Evolutionary conservation across 2,888 invertebrate species (phyloP), one percentile per base, ranked within the genome.

Genomic region (Abrostola tripartita): DNA sequence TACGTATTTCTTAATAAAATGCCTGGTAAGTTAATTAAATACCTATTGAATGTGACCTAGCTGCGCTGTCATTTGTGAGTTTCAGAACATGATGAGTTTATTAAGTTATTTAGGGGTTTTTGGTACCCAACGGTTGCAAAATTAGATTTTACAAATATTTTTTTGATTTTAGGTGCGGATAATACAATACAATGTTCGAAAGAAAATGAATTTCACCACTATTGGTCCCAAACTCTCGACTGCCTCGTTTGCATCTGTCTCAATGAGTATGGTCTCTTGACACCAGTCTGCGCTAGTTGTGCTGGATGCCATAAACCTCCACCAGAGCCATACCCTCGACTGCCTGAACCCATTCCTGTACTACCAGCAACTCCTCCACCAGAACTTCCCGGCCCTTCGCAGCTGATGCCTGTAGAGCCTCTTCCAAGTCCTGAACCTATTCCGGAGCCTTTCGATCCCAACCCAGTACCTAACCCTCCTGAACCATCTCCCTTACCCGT

Each of bases 211-310:
- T 68, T 92, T 24, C 83, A 90, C 68, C 85, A 87, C 53, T 65
- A 86, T 35, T 87, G 85, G 87, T 79, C 86, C 0, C 41, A 72
- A 0, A 65, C 60, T 2, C 69, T 78, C 11, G 74, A 87, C 2
- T 93, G 93, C 68, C 61, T 90, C 35, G 82, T 92, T 4, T 93
- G 93, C 74, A 84, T 87, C 0, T 93, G 93, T 62, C 68, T 88
- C 24, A 79, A 74, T n/a, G 76, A 84, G 0, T 64, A 74, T 14
- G 85, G 84, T 0, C n/a, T 60, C 10, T 66, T 92, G 11, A 74
- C 68, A 41, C 84, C 91, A 0, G 81, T 88, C 0, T 93, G 93
- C 65, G 89, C 86, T 1, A 85, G 79, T 61, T 92, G 91, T 71
- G 76, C 78, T 40, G 84, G 81, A 0, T 91, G 91, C 49, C 50